Base-by-base conservation (phyloP, 2,888 invertebrate species). In the Ypsolopha sequella region DNA sequence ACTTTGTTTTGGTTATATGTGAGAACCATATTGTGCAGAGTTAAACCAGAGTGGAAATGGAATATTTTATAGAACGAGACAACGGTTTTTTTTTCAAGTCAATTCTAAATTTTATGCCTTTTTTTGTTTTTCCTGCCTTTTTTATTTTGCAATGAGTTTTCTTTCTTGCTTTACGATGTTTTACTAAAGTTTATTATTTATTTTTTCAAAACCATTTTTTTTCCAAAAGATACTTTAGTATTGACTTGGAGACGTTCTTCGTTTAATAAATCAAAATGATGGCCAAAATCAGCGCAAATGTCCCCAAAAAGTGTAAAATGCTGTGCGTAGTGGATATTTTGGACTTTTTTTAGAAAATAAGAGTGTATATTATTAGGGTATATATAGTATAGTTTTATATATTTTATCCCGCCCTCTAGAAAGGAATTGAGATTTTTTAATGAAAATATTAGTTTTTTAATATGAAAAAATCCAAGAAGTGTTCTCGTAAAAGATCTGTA, bases 261-360 rank as follows among this genome's bases (percentile, higher is more conserved):
- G 8, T 14, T 8, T 47, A 14, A 47, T 14, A 36, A 36, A 36
- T 33, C n/a, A 46, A 11, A n/a, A 46, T 36, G 36, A 36, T 14
- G 11, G 49, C 41, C 49, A 39, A 49, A 49, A 14, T 49, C 49
- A 41, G 34, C 39, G 48, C 35, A 48, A 52, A 52, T 48, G 13
- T 8, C 39, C 51, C 51, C 57, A 48, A 53, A 44, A 8, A n/a
- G 33, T 14, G 36, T 36, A 41, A 39, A 54, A 58, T 55, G 66
- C 75, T 73, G 80, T 76, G 80, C 74, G 76, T 71, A 75, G 80
- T 73, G 75, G 57, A 56, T 52, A 64, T 62, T 59, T 66, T 63
- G 76, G 76, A 78, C 76, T 71, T 59, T 57, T 33, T 52, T n/a
- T n/a, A n/a, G 44, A 39, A 9, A 6, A 8, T 53, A 53, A 76